Evolutionary conservation across 2,113 vertebrate species (phyloP), one percentile per base, ranked within the genome.

Genomic region (Salvator merianae): DNA sequence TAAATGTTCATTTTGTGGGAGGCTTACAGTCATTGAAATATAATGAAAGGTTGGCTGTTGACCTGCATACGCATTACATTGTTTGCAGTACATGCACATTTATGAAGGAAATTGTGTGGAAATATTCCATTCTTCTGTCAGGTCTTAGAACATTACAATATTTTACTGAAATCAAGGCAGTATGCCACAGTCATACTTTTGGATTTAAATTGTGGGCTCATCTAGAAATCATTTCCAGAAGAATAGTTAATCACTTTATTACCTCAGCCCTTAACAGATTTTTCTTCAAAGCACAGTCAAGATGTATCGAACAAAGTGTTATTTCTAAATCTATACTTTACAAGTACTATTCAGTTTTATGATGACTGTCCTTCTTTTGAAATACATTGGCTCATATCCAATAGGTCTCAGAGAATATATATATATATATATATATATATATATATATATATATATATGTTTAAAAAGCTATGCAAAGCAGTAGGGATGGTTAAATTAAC

Each of bases 251-350:
- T 32, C 22, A 47, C 13, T 76, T 75, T 66, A 75, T 83, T 38
- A 24, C 18, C 63, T 38, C 32, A 38, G 16, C 16, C 47, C 28
- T 77, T 68, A 69, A 77, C 59, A 40, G 32, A 69, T 53, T 24
- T 50, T 83, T 7, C 34, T 43, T 74, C 40, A 38, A 43, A 26
- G 43, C 7, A 36, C 7, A 85, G 30, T 22, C 84, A 81, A 86
- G 43, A 22, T 12, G n/a, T 68, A 53, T n/a, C 65, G 78, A 77
- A 76, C 22, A 26, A 79, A 76, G 26, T 47, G 59, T 36, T 73
- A 47, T 79, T 59, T 74, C 69, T 79, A 77, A 77, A 86, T 68
- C 78, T 38, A 81, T 81, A 69, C 7, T 82, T 69, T 77, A 34
- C 10, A 47, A 47, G 68, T 34, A 30, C 69, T 38, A 36, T 82